Evolutionary conservation across 2,888 invertebrate genomes (phyloP).

Genomic region (Eilema depressum): DNA sequence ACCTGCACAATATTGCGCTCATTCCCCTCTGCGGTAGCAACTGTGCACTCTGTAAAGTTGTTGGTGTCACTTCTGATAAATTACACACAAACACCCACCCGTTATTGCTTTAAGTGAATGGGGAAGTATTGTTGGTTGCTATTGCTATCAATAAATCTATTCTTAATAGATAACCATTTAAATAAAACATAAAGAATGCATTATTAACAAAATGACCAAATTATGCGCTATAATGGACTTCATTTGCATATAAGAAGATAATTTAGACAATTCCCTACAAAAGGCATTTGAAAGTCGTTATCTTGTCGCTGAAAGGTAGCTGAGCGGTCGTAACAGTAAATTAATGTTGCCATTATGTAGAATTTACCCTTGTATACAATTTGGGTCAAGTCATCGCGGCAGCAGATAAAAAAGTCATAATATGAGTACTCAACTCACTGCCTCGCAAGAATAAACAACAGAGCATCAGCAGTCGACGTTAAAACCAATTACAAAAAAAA

Average conservation of each 20-base stretch:
- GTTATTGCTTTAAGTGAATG: conserved; percentile 30
- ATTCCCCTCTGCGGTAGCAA: conserved; percentile 49
- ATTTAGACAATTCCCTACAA: conserved; percentile 42
- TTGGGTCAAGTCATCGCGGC: conserved; percentile 64
- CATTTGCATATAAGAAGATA: conserved; percentile 51
- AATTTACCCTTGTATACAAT: conserved; percentile 55
- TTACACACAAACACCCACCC: conserved; percentile 36
- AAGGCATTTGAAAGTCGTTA: conserved; percentile 59
- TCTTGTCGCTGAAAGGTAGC: conserved; percentile 64
- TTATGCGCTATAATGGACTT: conserved; percentile 42
- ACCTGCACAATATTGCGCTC: conserved; percentile 49
- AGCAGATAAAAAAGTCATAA: conserved; percentile 54
- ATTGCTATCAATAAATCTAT: conserved; percentile 24
- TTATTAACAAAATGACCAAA: conserved; percentile 41
- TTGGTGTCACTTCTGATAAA: conserved; percentile 51
- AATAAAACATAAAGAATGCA: conserved; percentile 27
- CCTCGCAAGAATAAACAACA: conserved; percentile 44
- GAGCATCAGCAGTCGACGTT: conserved; percentile 14
- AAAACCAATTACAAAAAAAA: conserved; percentile 3
- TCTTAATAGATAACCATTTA: conserved; percentile 23
- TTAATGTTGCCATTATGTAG: conserved; percentile 63
- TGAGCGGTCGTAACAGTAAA: conserved; percentile 67
- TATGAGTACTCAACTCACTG: conserved; percentile 39
- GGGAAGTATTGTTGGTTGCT: conserved; percentile 26
- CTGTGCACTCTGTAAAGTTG: conserved; percentile 57